A percentile compares a stretch with the other conserved stretches of the same genome.
phyloP scores from a whole-genome alignment of 1,140 invertebrate species.

The Orius insidiosus region DNA sequence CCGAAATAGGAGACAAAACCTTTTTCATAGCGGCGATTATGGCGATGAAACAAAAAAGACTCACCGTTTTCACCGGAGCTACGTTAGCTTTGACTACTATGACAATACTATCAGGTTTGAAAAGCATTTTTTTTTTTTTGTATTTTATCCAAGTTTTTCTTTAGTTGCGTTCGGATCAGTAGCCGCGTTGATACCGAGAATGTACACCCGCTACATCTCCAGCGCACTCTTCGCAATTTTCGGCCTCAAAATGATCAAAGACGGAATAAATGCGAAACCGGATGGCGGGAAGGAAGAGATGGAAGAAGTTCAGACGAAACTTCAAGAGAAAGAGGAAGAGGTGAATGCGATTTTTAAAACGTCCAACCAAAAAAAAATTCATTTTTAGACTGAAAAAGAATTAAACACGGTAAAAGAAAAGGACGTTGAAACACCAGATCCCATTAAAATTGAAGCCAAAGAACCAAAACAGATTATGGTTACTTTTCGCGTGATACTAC shows the following conservation, averaged over 20 bases:
- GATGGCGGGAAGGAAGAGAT: slow-evolving; percentile 91
- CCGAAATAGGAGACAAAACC: slow-evolving; percentile 96
- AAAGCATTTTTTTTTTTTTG: background rate
- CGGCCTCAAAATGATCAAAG: slow-evolving; percentile 94
- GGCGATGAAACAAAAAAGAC: slow-evolving; percentile 91
- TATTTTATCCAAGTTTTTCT: slow-evolving; percentile 15
- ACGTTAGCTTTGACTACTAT: slow-evolving; percentile 82
- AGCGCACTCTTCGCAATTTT: slow-evolving; percentile 91
- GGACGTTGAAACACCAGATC: background rate
- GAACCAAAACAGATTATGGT: slow-evolving; percentile 19
- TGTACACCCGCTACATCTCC: slow-evolving; percentile 92
- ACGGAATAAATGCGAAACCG: slow-evolving; percentile 87
- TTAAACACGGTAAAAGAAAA: background rate
- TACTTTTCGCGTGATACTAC: slow-evolving; percentile 57
- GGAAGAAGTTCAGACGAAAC: slow-evolving; percentile 89
- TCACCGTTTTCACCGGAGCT: slow-evolving; percentile 84
- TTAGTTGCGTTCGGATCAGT: slow-evolving; percentile 71
- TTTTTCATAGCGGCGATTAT: slow-evolving; percentile 99
- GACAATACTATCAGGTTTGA: slow-evolving; percentile 45
- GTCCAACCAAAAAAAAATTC: background rate
- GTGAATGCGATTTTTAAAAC: slow-evolving; percentile 1
- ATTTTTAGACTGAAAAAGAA: background rate
- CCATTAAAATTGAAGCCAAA: background rate
- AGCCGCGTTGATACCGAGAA: slow-evolving; percentile 79
- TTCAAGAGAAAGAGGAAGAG: slow-evolving; percentile 83